phyloP scores from a whole-genome alignment of 1,140 invertebrate genomes.

The Spodoptera litura region DNA sequence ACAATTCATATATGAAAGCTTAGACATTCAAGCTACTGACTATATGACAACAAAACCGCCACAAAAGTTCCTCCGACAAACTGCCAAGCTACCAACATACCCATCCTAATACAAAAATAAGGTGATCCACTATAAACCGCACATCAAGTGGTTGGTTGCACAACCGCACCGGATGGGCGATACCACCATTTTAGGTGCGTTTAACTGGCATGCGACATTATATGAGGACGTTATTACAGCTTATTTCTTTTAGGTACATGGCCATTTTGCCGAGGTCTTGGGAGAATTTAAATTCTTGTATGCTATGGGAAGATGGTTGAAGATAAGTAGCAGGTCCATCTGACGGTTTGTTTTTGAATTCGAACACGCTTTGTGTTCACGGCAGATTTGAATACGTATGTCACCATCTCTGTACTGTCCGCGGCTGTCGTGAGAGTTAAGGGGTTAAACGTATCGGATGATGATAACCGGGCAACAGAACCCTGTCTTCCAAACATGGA shows the following conservation, averaged over 20 bases:
- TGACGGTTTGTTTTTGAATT: no score
- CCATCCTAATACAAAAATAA: conserved; percentile 8
- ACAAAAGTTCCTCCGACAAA: neutral
- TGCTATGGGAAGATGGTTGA: no score
- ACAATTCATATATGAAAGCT: no score
- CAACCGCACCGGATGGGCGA: conserved; percentile 28
- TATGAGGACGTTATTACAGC: neutral
- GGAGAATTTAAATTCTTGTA: neutral
- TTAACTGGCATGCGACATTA: conserved; percentile 9
- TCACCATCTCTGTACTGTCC: no score
- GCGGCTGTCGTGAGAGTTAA: no score
- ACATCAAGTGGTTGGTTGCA: neutral
- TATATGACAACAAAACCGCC: no score
- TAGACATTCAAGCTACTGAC: no score
- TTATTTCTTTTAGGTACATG: conserved; percentile 4
- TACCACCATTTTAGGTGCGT: conserved; percentile 9
- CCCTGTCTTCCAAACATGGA: no score
- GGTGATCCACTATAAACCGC: neutral
- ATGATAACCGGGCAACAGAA: no score
- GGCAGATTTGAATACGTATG: no score
- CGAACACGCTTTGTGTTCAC: no score
- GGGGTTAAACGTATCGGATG: no score
- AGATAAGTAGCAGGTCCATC: neutral
- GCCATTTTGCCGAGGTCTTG: neutral
- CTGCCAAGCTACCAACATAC: neutral